A percentile compares a stretch with the other conserved stretches of the same genome.
Conservation (phyloP, 1,140 invertebrate genomes). For the Saccostrea cuccullata region DNA sequence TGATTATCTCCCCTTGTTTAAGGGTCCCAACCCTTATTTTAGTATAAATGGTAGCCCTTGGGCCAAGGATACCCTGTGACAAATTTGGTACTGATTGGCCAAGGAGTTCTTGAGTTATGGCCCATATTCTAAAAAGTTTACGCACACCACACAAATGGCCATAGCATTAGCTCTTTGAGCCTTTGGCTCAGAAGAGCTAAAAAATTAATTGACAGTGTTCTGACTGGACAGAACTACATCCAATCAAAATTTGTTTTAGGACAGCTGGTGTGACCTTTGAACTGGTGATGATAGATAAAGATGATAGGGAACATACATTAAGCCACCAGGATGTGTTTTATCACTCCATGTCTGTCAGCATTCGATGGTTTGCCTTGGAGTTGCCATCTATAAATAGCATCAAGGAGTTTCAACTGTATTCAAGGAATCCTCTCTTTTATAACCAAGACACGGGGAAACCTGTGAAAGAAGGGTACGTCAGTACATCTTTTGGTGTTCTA, state of each 20-base stretch:
- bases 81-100: too few relatives aligned
- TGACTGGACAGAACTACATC: too few relatives aligned
- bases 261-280: constrained; percentile 63
- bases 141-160: too few relatives aligned
- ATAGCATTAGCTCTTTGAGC: too few relatives aligned
- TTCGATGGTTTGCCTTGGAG: constrained; percentile 66
- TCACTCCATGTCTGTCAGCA: constrained; percentile 62
- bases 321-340: constrained; percentile 58
- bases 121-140: too few relatives aligned
- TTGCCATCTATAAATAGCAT: constrained; percentile 58
- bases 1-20: too few relatives aligned
- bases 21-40: too few relatives aligned
- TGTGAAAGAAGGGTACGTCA: constrained; percentile 61
- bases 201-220: too few relatives aligned
- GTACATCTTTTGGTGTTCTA: background rate
- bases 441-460: constrained; percentile 57
- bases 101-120: too few relatives aligned
- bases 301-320: constrained; percentile 58
- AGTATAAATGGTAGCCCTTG: too few relatives aligned
- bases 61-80: too few relatives aligned
- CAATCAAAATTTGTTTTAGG: constrained; percentile 50
- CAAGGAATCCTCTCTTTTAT: constrained; percentile 69
- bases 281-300: constrained; percentile 62
- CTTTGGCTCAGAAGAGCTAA: too few relatives aligned
- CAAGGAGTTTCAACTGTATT: constrained; percentile 58